Evolutionary conservation across 1,140 invertebrate genomes (phyloP).

Genomic region (Aphelenchoides fujianensis): DNA sequence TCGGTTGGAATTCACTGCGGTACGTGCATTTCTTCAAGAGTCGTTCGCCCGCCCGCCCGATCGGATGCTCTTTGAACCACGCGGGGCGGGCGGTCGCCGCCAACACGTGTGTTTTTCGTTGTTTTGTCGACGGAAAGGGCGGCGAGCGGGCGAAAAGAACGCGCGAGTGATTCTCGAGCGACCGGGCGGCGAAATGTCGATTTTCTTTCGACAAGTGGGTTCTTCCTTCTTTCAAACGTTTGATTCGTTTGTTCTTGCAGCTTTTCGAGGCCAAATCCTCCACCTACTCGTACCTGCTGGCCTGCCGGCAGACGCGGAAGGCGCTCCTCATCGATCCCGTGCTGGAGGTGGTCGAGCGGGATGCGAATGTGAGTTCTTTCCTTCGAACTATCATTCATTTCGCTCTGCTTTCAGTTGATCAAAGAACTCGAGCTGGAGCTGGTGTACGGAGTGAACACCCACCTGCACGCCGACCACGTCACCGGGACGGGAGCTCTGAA

Average conservation of each 20-base stretch:
- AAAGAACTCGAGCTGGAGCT: conserved; percentile 79
- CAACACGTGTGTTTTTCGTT: background rate
- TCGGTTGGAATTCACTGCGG: no score
- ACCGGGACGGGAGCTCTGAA: conserved; percentile 89
- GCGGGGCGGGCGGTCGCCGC: background rate
- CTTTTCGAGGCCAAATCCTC: conserved; percentile 84
- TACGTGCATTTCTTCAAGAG: background rate
- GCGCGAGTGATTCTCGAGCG: no score
- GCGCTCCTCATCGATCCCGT: conserved; percentile 95
- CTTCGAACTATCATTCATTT: no score
- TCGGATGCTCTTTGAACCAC: background rate
- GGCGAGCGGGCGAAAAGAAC: no score
- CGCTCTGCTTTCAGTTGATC: conserved; percentile 68
- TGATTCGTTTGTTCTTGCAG: no score
- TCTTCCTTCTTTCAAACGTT: no score
- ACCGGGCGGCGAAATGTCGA: no score
- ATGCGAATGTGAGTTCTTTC: conserved; percentile 62
- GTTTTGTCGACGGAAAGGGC: no score
- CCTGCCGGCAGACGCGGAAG: conserved; percentile 73
- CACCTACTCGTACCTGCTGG: conserved; percentile 93
- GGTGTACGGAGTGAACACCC: conserved; percentile 88
- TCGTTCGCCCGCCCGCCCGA: no score
- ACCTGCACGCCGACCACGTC: conserved; percentile 97
- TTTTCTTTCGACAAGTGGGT: conserved; percentile 30
- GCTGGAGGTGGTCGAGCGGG: conserved; percentile 70